Percentiles rank a stretch among this genome's conserved stretches.
Evolutionary conservation across 2,113 vertebrate species (phyloP).

Genomic region (Sprattus sprattus): DNA sequence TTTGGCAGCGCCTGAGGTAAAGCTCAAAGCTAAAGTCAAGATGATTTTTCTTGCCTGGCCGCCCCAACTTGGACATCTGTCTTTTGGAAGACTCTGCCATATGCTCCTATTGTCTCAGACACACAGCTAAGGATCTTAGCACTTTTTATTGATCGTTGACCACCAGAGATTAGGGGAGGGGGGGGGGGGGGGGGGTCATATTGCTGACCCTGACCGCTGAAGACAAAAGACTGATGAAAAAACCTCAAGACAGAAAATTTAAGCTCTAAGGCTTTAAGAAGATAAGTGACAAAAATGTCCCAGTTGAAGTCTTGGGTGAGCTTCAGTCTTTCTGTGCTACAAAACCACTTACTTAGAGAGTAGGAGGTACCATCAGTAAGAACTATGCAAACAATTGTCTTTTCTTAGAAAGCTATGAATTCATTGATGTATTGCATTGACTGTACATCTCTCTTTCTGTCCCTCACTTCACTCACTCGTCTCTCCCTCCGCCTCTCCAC

Average conservation of each 20-base stretch:
- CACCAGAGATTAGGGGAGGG: constrained; percentile 37
- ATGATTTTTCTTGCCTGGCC: constrained; percentile 58
- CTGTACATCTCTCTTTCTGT: background rate
- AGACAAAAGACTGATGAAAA: constrained; percentile 21
- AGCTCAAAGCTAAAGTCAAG: constrained; percentile 61
- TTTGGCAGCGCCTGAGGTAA: constrained; percentile 15
- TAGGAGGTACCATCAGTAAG: background rate
- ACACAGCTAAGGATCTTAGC: constrained; percentile 39
- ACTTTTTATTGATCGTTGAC: constrained; percentile 45
- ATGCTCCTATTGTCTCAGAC: constrained; percentile 62
- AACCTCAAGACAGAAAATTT: constrained; percentile 6
- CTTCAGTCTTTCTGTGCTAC: background rate
- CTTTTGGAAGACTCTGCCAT: constrained; percentile 59
- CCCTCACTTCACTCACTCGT: constrained; percentile 13
- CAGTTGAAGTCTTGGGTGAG: background rate
- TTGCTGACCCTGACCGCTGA: background rate
- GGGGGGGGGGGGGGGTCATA: background rate
- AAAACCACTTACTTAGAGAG: background rate
- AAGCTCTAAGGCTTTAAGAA: background rate
- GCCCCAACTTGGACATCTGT: constrained; percentile 64
- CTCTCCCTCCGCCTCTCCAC: constrained; percentile 29
- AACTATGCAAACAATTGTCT: constrained; percentile 1
- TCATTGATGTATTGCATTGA: constrained; percentile 7
- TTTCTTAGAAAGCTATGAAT: constrained; percentile 22
- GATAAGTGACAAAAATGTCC: constrained; percentile 4